Conservation (phyloP, 1,140 invertebrate species). For the Zaprionus africanus region DNA sequence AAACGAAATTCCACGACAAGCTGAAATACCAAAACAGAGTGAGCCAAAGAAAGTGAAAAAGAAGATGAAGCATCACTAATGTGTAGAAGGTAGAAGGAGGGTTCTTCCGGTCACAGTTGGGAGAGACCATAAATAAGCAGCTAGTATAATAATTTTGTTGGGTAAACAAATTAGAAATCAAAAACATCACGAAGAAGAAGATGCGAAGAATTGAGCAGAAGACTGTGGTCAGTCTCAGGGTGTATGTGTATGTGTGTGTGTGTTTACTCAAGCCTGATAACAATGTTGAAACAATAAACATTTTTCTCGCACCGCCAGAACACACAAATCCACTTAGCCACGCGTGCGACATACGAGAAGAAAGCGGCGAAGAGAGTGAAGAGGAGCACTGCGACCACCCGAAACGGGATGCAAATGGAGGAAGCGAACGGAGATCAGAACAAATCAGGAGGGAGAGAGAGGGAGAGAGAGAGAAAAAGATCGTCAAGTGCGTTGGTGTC, state of each 20-base stretch:
- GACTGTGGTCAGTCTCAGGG: slow-evolving; percentile 22
- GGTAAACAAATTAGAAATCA: slow-evolving; percentile 84
- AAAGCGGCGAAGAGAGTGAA: slow-evolving; percentile 17
- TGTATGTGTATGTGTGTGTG: slow-evolving; percentile 20
- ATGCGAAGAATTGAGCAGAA: slow-evolving; percentile 1
- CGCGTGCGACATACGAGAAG: slow-evolving; percentile 61
- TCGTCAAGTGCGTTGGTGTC: slow-evolving; percentile 56
- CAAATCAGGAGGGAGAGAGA: background rate
- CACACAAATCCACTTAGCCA: slow-evolving; percentile 84
- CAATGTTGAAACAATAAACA: slow-evolving; percentile 84
- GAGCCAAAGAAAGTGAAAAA: slow-evolving; percentile 10
- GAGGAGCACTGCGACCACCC: slow-evolving; percentile 25
- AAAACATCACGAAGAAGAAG: slow-evolving; percentile 58
- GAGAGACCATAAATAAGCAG: slow-evolving; percentile 70
- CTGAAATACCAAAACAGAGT: slow-evolving; percentile 26
- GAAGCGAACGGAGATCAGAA: background rate
- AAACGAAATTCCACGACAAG: slow-evolving; percentile 58
- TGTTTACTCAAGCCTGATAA: slow-evolving; percentile 83
- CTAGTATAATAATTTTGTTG: slow-evolving; percentile 68
- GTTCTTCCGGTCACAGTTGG: slow-evolving; percentile 62
- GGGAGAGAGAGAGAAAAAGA: too few species aligned
- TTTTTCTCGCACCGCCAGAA: slow-evolving; percentile 82
- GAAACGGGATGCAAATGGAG: slow-evolving; percentile 20
- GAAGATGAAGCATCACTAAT: slow-evolving; percentile 50
- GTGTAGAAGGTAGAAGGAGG: slow-evolving; percentile 11